Evolutionary conservation across 2,113 vertebrate genomes (phyloP).

Genomic region (Antechinus stuartii): DNA sequence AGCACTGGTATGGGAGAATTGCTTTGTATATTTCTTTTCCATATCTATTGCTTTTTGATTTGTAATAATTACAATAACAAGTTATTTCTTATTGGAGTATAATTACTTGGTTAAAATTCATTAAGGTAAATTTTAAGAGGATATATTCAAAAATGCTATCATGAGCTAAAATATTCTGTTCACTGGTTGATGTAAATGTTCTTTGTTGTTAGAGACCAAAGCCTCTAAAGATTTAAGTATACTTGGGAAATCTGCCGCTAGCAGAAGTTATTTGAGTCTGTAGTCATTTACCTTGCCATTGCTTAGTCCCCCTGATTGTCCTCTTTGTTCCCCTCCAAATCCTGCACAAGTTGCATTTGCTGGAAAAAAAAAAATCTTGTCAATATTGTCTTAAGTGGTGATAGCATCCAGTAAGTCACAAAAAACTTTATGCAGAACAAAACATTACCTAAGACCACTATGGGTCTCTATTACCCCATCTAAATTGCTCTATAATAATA

Average conservation of each 20-base stretch:
- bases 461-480: background rate
- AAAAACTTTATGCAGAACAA: no score
- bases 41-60: conserved; percentile 17
- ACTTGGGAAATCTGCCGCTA: background rate
- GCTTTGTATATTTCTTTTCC: background rate
- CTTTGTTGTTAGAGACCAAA: background rate
- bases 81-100: background rate
- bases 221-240: background rate
- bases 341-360: background rate
- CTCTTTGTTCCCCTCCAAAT: background rate
- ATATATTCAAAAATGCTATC: background rate
- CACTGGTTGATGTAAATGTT: background rate
- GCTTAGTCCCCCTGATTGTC: no score
- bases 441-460: background rate
- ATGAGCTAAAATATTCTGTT: background rate
- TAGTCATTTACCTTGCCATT: background rate
- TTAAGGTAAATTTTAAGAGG: background rate
- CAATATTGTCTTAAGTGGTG: background rate
- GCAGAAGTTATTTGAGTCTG: background rate
- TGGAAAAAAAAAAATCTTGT: background rate
- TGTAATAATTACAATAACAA: background rate
- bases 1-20: background rate
- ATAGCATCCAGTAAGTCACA: no score
- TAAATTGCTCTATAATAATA: background rate
- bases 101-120: conserved; percentile 10